These are phyloP conservation scores for Poliocrania exsul DNA, from an alignment of 2,797 vertebrate genomes.

Conservation along the genomic window DNA sequence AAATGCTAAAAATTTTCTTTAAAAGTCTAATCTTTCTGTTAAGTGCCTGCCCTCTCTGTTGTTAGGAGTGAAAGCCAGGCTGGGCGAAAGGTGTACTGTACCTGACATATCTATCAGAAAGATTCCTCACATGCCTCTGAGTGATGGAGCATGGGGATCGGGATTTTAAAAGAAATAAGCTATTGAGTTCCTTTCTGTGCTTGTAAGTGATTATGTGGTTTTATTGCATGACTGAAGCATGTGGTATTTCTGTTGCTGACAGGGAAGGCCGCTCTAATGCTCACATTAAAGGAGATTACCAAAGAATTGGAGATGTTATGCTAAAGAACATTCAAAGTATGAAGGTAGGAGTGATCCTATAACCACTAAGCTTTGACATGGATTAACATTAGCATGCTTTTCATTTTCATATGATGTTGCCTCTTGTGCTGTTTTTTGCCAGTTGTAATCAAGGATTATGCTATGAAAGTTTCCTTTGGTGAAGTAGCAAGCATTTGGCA, in stretches of 20 bases:
- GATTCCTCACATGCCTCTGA: fast-evolving
- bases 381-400: background rate
- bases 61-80: background rate
- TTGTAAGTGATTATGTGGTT: background rate
- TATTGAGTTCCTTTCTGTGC: background rate
- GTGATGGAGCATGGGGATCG: background rate
- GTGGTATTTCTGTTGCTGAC: conserved; percentile 38
- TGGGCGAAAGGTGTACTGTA: background rate
- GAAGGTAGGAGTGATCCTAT: conserved; percentile 82
- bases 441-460: background rate
- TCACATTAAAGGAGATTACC: conserved; percentile 93
- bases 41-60: background rate
- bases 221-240: conserved; percentile 32
- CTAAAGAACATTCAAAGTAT: conserved; percentile 91
- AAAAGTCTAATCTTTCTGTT: background rate
- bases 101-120: background rate
- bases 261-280: conserved; percentile 97
- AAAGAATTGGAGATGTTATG: conserved; percentile 95
- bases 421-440: background rate
- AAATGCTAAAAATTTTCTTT: background rate
- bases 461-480: background rate
- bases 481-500: background rate
- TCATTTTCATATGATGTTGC: background rate
- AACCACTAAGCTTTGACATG: background rate
- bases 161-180: background rate